Conservation (phyloP, 2,797 vertebrate species). For the Siniperca undulata region DNA sequence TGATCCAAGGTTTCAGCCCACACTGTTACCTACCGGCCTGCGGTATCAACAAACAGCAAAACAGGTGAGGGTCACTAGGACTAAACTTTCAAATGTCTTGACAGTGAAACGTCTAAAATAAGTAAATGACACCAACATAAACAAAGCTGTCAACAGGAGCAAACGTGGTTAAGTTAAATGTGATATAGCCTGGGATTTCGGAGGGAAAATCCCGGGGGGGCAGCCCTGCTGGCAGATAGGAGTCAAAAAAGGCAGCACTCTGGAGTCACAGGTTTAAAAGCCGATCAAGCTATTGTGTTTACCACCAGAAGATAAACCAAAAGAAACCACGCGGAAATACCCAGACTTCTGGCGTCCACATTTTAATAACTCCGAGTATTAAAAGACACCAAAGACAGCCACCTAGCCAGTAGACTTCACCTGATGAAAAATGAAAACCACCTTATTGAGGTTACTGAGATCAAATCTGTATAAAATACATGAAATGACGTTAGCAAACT, state of each 20-base stretch:
- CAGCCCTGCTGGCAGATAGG: constrained; percentile 75
- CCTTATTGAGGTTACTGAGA: neutral
- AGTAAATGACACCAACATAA: constrained; percentile 9
- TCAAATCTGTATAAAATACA: neutral
- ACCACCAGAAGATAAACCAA: constrained; percentile 37
- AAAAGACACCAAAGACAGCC: neutral
- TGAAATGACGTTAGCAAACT: constrained; percentile 10
- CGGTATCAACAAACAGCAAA: constrained; percentile 15
- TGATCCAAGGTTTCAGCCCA: constrained; percentile 10
- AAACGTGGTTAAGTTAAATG: constrained; percentile 37
- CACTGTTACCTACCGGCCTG: neutral
- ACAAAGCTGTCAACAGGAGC: constrained; percentile 35
- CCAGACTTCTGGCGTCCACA: neutral
- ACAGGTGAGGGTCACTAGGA: neutral
- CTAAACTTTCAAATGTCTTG: neutral
- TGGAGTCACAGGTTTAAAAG: constrained; percentile 78
- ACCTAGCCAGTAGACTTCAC: neutral
- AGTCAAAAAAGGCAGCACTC: constrained; percentile 59
- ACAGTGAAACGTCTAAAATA: neutral
- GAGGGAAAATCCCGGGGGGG: too few species aligned
- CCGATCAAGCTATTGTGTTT: constrained; percentile 73
- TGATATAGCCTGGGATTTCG: constrained; percentile 26
- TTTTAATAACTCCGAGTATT: accelerated
- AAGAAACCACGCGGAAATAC: constrained; percentile 10
- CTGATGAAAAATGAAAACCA: neutral